Conservation (phyloP, 2,797 vertebrate species). For the Myotis daubentonii region DNA sequence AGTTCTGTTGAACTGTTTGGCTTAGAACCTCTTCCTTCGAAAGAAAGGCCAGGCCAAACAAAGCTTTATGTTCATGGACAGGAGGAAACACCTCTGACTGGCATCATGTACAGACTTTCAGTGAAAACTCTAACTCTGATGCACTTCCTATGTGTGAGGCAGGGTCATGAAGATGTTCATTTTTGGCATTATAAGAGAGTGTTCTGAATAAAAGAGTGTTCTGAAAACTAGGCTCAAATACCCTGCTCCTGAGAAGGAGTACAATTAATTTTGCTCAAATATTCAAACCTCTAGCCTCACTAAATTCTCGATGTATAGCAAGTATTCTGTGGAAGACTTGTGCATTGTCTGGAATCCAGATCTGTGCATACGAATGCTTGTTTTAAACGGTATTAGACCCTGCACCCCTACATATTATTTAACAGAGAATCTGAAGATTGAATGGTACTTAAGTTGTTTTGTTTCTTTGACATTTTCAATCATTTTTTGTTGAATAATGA, state of each 20-base stretch:
- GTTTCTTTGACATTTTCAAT: slow-evolving; percentile 78
- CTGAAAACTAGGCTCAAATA: neutral
- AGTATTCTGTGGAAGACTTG: neutral
- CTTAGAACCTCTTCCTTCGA: slow-evolving; percentile 50
- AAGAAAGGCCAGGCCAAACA: slow-evolving; percentile 17
- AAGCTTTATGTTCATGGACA: slow-evolving; percentile 13
- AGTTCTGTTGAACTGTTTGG: slow-evolving; percentile 48
- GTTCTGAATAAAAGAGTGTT: neutral
- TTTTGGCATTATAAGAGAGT: neutral
- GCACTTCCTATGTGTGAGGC: neutral
- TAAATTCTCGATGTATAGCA: neutral
- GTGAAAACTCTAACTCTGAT: neutral
- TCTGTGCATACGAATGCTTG: slow-evolving; percentile 10
- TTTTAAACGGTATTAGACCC: slow-evolving; percentile 38
- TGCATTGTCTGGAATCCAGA: neutral
- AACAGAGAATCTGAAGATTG: slow-evolving; percentile 63
- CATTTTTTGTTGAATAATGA: slow-evolving; percentile 79
- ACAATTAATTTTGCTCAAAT: neutral
- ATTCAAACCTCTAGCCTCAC: neutral
- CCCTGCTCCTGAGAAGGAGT: slow-evolving; percentile 26
- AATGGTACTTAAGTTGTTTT: slow-evolving; percentile 70
- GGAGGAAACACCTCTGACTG: slow-evolving; percentile 35
- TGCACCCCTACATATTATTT: slow-evolving; percentile 70
- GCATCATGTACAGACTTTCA: neutral
- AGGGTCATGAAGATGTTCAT: neutral